These are phyloP conservation scores for Athene cunicularia DNA, from an alignment of 2,113 vertebrate species.

Conservation along the genomic window DNA sequence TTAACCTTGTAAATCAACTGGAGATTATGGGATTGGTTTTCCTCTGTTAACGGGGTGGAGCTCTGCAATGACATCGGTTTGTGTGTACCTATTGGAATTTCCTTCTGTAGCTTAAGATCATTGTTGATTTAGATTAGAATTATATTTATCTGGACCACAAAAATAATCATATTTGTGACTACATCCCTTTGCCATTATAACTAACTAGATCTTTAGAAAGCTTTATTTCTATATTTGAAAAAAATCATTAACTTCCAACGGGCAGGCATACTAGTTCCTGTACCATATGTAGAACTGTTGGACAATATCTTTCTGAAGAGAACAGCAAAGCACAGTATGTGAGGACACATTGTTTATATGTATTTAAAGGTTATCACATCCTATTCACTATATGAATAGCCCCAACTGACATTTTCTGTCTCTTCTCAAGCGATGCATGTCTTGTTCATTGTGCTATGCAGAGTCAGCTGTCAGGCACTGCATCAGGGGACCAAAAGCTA, in stretches of 20 bases:
- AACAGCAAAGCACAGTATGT: constrained; percentile 53
- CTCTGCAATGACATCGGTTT: neutral
- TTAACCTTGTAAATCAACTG: neutral
- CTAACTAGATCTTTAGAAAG: neutral
- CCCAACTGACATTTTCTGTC: constrained; percentile 61
- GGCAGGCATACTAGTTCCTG: neutral
- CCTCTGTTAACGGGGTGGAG: neutral
- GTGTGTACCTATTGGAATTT: neutral
- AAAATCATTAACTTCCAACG: neutral
- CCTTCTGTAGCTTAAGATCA: neutral
- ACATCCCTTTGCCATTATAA: neutral
- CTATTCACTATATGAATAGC: constrained; percentile 59
- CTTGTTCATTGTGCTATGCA: constrained; percentile 65
- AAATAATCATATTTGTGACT: neutral
- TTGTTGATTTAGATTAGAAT: neutral
- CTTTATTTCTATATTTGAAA: neutral
- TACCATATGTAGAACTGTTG: neutral
- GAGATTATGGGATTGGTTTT: neutral
- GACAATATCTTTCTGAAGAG: constrained; percentile 41
- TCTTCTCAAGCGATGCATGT: constrained; percentile 62
- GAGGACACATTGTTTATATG: constrained; percentile 70
- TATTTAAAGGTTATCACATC: constrained; percentile 72
- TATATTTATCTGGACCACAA: neutral
- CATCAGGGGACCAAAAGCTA: constrained; percentile 55
- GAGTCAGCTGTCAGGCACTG: constrained; percentile 62